Conservation (phyloP, 2,888 invertebrate genomes). For the Phaonia tiefii region DNA sequence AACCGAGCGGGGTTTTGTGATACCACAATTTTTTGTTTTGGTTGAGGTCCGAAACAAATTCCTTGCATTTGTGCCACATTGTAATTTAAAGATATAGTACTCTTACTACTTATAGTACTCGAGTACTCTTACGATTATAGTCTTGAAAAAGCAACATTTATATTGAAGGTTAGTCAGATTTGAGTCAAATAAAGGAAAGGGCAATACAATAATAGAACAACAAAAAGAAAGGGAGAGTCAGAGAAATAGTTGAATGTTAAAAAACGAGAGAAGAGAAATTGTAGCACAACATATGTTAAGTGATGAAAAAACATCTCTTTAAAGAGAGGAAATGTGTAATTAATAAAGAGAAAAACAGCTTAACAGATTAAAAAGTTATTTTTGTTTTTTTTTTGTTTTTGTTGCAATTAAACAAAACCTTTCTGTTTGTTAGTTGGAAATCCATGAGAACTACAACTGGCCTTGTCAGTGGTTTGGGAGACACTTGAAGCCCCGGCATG, state of each 20-base stretch:
- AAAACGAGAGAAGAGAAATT: constrained; percentile 14
- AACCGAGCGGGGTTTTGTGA: no score
- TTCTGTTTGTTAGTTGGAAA: constrained; percentile 64
- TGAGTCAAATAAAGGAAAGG: no score
- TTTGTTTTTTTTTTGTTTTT: constrained; percentile 28
- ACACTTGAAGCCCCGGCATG: constrained; percentile 78
- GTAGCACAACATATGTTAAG: constrained; percentile 5
- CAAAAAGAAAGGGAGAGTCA: background rate
- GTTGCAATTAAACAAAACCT: constrained; percentile 57
- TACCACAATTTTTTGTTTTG: no score
- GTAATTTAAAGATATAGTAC: no score
- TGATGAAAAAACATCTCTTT: no score
- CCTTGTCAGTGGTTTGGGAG: constrained; percentile 61
- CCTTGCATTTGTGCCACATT: no score
- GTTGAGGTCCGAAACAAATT: no score
- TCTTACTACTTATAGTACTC: no score
- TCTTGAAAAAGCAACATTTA: no score
- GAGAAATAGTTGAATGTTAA: background rate
- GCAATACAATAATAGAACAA: no score
- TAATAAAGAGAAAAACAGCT: background rate
- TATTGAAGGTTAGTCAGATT: no score
- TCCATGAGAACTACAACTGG: constrained; percentile 70
- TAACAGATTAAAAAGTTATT: constrained; percentile 1
- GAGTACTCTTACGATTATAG: no score
- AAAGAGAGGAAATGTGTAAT: constrained; percentile 12